phyloP scores from a whole-genome alignment of 2,888 invertebrate species.

The Malacosoma neustria region DNA sequence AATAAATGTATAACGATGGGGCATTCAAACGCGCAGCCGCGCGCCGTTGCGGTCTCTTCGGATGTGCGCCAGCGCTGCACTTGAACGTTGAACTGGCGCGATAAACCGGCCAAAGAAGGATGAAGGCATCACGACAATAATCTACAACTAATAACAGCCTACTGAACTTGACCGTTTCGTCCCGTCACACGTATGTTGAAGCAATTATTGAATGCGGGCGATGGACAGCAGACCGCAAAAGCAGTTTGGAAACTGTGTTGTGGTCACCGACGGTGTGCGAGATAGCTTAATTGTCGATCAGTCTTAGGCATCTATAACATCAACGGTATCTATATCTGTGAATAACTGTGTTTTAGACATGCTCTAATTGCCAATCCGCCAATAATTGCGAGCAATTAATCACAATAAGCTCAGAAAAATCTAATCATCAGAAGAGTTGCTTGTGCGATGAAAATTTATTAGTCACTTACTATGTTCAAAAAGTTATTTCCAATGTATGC shows the following conservation, averaged over 20 bases:
- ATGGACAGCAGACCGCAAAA: constrained; percentile 52
- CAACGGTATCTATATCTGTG: constrained; percentile 24
- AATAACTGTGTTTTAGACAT: constrained; percentile 29
- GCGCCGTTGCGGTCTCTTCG: constrained; percentile 39
- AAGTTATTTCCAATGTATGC: too few species aligned
- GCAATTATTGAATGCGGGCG: constrained; percentile 41
- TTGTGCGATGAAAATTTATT: too few species aligned
- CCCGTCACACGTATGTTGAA: constrained; percentile 27
- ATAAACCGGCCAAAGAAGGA: constrained; percentile 32
- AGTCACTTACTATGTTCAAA: too few species aligned
- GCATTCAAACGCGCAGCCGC: constrained; percentile 39
- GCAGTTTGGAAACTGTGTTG: constrained; percentile 48
- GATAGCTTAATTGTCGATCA: constrained; percentile 51
- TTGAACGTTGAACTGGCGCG: constrained; percentile 63
- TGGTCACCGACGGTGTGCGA: constrained; percentile 33
- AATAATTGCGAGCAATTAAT: constrained; percentile 14
- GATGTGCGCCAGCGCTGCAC: constrained; percentile 61
- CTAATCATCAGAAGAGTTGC: too few species aligned
- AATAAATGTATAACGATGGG: constrained; percentile 22
- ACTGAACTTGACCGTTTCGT: constrained; percentile 31
- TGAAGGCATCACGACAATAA: constrained; percentile 14
- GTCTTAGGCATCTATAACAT: constrained; percentile 21
- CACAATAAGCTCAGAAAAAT: too few species aligned
- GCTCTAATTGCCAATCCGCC: constrained; percentile 30
- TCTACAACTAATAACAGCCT: constrained; percentile 14